Percentiles rank a stretch among this genome's conserved stretches.
Conservation (phyloP, 2,888 invertebrate species). For the Dryocosmus kuriphilus region DNA sequence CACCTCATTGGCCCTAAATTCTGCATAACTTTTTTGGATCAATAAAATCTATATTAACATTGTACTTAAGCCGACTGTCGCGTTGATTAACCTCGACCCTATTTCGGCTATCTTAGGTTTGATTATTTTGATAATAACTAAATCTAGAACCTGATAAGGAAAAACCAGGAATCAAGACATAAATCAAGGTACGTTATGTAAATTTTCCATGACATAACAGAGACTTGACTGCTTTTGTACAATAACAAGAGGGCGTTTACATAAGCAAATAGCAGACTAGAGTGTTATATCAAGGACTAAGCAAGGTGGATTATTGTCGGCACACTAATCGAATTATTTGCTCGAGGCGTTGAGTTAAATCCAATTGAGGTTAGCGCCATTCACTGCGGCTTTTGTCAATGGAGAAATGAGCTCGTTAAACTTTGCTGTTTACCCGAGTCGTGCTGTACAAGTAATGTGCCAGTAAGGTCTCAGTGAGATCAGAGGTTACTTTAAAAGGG, state of each 20-base stretch:
- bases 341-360: slow-evolving; percentile 26
- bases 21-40: no score
- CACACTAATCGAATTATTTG: slow-evolving; percentile 35
- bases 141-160: no score
- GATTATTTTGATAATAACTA: no score
- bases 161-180: no score
- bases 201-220: no score
- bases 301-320: slow-evolving; percentile 33
- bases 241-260: not conserved
- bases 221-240: not conserved
- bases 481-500: not conserved
- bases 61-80: no score
- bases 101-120: no score
- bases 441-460: not conserved
- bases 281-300: slow-evolving; percentile 27
- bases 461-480: not conserved
- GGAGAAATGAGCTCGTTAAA: slow-evolving; percentile 31
- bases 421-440: not conserved
- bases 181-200: no score
- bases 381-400: slow-evolving; percentile 37
- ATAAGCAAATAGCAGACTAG: slow-evolving; percentile 18
- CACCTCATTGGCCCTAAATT: no score
- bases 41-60: no score
- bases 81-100: no score
- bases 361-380: slow-evolving; percentile 31